Percentiles rank a stretch among this genome's conserved stretches.
phyloP scores from a whole-genome alignment of 1,140 invertebrate species.

The Scaptodrosophila lebanonensis region DNA sequence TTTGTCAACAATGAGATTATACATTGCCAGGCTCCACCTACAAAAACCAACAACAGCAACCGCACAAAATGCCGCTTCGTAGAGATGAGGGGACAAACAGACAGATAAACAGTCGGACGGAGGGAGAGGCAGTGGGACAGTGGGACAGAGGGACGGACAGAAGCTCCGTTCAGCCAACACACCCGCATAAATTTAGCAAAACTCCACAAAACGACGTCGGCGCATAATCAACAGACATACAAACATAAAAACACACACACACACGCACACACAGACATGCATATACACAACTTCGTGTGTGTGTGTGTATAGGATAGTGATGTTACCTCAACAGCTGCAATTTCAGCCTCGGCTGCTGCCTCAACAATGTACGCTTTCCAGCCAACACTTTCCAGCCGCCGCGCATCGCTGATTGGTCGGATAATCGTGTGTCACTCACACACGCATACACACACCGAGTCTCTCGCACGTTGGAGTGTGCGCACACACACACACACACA shows the following conservation, averaged over 20 bases:
- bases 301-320: too few relatives aligned
- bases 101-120: constrained; percentile 1
- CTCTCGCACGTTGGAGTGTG: constrained; percentile 17
- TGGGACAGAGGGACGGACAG: constrained; percentile 9
- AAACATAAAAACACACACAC: constrained; percentile 22
- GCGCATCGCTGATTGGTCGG: constrained; percentile 54
- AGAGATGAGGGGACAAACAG: too few relatives aligned
- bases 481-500: too few relatives aligned
- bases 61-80: constrained; percentile 10
- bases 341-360: background rate
- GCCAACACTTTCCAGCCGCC: constrained; percentile 40
- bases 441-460: constrained; percentile 6
- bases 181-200: constrained; percentile 71
- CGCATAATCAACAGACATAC: constrained; percentile 57
- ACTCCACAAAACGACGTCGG: constrained; percentile 64
- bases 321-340: background rate
- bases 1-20: constrained; percentile 64
- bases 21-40: constrained; percentile 62
- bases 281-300: too few relatives aligned
- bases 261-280: constrained; percentile 14
- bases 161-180: constrained; percentile 12
- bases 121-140: constrained; percentile 9
- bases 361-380: constrained; percentile 27
- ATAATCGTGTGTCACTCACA: constrained; percentile 37
- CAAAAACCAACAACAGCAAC: constrained; percentile 58